A percentile compares a stretch with the other conserved stretches of the same genome.
Evolutionary conservation across 2,113 vertebrate species (phyloP).

Genomic region (Colossoma macropomum): DNA sequence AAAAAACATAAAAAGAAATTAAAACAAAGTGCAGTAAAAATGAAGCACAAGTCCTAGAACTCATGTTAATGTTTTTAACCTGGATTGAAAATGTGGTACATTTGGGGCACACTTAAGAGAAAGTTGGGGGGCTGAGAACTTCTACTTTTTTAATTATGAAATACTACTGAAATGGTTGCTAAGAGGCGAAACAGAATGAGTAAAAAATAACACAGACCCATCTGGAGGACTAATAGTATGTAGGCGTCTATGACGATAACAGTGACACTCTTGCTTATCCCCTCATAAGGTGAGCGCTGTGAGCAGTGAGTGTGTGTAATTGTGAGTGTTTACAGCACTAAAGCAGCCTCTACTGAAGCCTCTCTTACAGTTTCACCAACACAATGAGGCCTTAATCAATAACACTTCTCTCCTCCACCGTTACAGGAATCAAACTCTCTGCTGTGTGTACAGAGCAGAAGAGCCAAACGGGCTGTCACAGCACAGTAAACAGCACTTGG

Average conservation of each 20-base stretch:
- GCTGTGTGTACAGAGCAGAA: not conserved
- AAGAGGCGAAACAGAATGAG: not conserved
- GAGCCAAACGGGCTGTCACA: constrained; percentile 49
- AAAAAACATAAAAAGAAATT: too few species aligned
- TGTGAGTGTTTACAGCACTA: constrained; percentile 29
- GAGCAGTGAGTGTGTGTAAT: not conserved
- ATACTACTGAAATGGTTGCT: constrained; percentile 17
- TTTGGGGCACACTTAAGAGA: too few species aligned
- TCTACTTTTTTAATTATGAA: constrained; percentile 12
- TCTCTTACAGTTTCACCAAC: not conserved
- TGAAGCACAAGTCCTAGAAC: too few species aligned
- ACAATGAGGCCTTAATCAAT: constrained; percentile 16
- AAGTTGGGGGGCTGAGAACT: not conserved
- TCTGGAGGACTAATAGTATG: not conserved
- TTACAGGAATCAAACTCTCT: constrained; percentile 30
- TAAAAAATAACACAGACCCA: not conserved
- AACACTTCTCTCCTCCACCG: not conserved
- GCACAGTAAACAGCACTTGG: constrained; percentile 18
- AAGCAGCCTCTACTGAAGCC: not conserved
- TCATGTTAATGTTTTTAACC: too few species aligned
- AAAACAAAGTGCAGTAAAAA: too few species aligned
- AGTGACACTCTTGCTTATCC: not conserved
- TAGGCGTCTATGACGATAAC: constrained; percentile 6
- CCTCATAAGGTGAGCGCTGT: not conserved
- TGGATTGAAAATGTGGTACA: too few species aligned